These are phyloP conservation scores for Macroglossus sobrinus DNA, from an alignment of 2,113 vertebrate genomes.

Conservation along the genomic window DNA sequence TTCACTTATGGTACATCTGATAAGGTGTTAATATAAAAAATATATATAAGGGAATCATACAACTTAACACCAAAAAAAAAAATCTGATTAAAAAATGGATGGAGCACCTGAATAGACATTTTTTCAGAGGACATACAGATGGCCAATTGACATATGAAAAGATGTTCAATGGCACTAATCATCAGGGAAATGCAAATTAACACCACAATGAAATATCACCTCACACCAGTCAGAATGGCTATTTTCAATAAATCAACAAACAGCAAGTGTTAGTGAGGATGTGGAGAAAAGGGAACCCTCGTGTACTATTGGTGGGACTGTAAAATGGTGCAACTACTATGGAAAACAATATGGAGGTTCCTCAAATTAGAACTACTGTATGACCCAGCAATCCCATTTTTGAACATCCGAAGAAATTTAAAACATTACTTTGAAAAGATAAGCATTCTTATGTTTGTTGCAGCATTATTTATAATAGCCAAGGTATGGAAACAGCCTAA, in stretches of 20 bases:
- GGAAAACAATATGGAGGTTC: not conserved
- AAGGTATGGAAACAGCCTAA: not conserved
- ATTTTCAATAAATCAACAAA: not conserved
- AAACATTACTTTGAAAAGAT: not conserved
- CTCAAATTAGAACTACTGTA: not conserved
- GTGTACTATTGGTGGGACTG: not conserved
- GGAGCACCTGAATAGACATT: not conserved
- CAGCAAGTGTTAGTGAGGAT: not conserved
- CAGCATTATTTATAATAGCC: not conserved
- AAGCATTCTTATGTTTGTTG: not conserved
- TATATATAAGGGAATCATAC: not conserved
- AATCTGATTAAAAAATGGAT: not conserved
- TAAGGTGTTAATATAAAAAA: not conserved
- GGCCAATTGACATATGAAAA: too few relatives aligned
- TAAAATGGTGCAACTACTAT: not conserved
- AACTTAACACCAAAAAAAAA: too few relatives aligned
- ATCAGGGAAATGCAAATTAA: not conserved
- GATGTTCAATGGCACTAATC: not conserved
- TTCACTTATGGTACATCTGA: not conserved
- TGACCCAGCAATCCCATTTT: not conserved
- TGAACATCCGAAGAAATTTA: not conserved
- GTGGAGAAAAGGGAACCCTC: too few relatives aligned
- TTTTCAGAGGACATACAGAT: not conserved
- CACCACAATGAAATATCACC: not conserved
- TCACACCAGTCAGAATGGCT: not conserved